Base-by-base conservation (phyloP, 2,888 invertebrate genomes). In the Phlogophora meticulosa region DNA sequence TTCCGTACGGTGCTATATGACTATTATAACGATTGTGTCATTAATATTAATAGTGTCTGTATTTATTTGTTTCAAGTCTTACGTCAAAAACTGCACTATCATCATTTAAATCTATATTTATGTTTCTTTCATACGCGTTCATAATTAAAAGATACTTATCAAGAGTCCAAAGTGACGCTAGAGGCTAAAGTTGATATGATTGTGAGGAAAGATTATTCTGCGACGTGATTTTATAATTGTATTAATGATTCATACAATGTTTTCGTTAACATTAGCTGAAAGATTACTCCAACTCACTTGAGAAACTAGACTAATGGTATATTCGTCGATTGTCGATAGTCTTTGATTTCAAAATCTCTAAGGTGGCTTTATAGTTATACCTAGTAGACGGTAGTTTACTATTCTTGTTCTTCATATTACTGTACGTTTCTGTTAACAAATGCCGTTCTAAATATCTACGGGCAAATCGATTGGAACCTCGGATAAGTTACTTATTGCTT, bases 401-500 rank as follows among this genome's bases (percentile, higher is more conserved):
- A 38, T 62, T 57, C 57, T 55, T 36, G 45, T 63, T 79, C 48
- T 78, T 67, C 48, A 43, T 61, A 38, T 22, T 72, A 62, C 55
- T 71, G 40, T 68, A 51, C 64, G 52, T 71, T 63, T 80, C 46
- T 63, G 59, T 71, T 71, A 67, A 62, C 64, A 59, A 76, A 87
- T 79, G 68, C 86, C 79, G 80, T 72, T 78, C 81, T 81, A 79
- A 82, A 84, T 84, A 82, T 85, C 80, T 72, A 86, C 82, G 79
- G 78, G 85, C 83, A 80, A 85, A 87, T 86, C 83, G 88, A 90
- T 90, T 83, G 85, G 71, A 80, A 84, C 80, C 62, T 76, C 72
- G 78, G 87, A 87, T 89, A 87, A 87, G 85, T 86, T 83, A 85
- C 85, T 84, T 85, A 85, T 85, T 86, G 81, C 81, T 72, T 65